Conservation (phyloP, 2,888 invertebrate genomes). For the Dicyrtomina minuta region DNA sequence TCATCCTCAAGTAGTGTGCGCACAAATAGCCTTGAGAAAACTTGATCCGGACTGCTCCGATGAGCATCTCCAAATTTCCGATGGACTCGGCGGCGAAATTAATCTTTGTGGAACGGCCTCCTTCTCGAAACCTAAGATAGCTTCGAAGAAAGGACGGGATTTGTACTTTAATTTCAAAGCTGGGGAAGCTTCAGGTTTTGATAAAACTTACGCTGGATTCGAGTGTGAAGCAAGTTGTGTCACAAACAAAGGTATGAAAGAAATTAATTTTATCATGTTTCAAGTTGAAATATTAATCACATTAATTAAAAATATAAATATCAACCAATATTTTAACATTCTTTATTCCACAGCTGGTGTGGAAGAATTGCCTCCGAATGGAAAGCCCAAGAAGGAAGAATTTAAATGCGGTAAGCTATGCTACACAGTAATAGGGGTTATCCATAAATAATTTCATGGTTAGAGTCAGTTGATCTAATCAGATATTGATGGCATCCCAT, state of each 20-base stretch:
- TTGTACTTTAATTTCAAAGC: slow-evolving; percentile 4
- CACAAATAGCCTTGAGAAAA: background rate
- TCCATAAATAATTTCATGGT: background rate
- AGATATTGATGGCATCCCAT: too few relatives aligned
- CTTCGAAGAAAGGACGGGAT: background rate
- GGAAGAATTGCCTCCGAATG: background rate
- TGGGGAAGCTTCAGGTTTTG: background rate
- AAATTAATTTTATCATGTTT: too few relatives aligned
- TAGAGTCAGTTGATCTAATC: background rate
- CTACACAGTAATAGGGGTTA: background rate
- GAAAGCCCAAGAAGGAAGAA: slow-evolving; percentile 4
- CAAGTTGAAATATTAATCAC: too few relatives aligned
- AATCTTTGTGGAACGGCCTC: background rate
- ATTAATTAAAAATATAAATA: too few relatives aligned
- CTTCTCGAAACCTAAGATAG: background rate
- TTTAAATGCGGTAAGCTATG: slow-evolving; percentile 9
- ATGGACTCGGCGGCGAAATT: slow-evolving; percentile 16
- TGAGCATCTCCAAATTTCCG: background rate
- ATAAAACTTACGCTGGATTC: too few relatives aligned
- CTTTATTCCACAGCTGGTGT: background rate
- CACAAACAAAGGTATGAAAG: background rate
- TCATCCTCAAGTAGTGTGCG: slow-evolving; percentile 20
- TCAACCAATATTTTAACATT: too few relatives aligned
- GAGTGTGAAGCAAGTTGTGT: slow-evolving; percentile 5
- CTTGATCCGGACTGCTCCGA: slow-evolving; percentile 10